Conservation (phyloP, 1,140 invertebrate genomes). For the Drosophila lacertosa region DNA sequence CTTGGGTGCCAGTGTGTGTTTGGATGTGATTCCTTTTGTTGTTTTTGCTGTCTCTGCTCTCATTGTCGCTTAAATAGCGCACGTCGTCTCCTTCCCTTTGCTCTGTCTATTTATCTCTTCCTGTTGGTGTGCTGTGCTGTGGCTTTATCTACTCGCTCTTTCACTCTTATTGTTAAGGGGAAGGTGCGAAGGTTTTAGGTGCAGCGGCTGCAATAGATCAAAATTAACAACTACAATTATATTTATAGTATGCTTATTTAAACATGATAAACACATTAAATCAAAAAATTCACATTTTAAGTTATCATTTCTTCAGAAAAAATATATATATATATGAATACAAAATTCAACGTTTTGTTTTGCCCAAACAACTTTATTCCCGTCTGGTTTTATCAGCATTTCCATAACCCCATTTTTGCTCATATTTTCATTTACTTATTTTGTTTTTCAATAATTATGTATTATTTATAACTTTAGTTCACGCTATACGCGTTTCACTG, state of each 20-base stretch:
- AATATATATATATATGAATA: too few relatives aligned
- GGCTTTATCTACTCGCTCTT: neutral
- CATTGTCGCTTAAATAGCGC: constrained; percentile 21
- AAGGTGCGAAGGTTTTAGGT: constrained; percentile 21
- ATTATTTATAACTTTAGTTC: constrained; percentile 1
- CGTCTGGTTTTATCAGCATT: neutral
- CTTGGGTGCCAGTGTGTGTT: neutral
- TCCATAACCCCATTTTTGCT: neutral
- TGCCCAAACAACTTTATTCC: neutral
- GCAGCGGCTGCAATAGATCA: constrained; percentile 11
- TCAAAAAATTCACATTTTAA: too few relatives aligned
- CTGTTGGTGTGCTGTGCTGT: neutral
- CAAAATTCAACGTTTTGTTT: too few relatives aligned
- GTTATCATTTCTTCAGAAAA: too few relatives aligned
- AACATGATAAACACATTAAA: too few relatives aligned
- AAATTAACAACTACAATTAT: neutral
- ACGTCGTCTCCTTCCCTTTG: neutral
- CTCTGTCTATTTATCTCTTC: constrained; percentile 5
- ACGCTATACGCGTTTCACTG: too few relatives aligned
- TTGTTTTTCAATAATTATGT: neutral
- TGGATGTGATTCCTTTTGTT: neutral
- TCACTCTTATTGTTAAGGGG: neutral
- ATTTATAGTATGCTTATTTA: too few relatives aligned
- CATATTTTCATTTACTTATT: too few relatives aligned
- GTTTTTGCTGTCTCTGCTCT: constrained; percentile 8